Evolutionary conservation across 2,113 vertebrate genomes (phyloP).

Genomic region (Geothlypis trichas): DNA sequence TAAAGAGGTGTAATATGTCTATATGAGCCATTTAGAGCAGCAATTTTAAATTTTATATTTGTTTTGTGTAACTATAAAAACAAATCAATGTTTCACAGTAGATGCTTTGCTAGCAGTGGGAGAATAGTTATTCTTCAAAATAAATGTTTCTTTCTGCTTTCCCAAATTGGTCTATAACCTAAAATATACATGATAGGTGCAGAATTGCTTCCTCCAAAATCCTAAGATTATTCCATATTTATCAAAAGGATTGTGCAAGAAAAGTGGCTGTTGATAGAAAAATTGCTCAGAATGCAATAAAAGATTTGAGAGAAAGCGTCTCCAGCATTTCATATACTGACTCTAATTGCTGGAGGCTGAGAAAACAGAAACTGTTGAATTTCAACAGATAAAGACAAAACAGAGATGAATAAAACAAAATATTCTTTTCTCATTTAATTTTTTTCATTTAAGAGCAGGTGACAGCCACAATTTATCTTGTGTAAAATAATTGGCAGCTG

Average conservation of each 20-base stretch:
- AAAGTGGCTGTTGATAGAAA: conserved; percentile 1
- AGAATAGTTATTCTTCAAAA: conserved; percentile 17
- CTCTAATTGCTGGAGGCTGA: background rate
- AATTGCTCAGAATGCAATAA: background rate
- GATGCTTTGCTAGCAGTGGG: background rate
- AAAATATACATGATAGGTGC: background rate
- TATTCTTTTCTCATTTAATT: background rate
- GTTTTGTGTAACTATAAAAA: conserved; percentile 7
- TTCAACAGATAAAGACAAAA: conserved; percentile 12
- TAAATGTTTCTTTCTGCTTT: background rate
- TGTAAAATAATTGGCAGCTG: background rate
- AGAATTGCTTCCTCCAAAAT: conserved; percentile 22
- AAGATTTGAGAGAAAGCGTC: background rate
- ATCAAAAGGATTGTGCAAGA: background rate
- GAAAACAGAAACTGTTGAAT: background rate
- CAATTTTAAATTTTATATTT: background rate
- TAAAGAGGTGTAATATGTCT: background rate
- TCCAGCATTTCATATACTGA: background rate
- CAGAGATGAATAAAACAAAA: background rate
- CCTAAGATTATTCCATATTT: background rate
- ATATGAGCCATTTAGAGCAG: background rate
- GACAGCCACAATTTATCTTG: background rate
- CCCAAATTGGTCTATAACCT: background rate
- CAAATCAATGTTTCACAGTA: background rate
- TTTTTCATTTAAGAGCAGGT: background rate